Evolutionary conservation across 35 echinoderm and acorn worm genomes (phyloP).

Genomic region (Hemicentrotus pulcherrimus): DNA sequence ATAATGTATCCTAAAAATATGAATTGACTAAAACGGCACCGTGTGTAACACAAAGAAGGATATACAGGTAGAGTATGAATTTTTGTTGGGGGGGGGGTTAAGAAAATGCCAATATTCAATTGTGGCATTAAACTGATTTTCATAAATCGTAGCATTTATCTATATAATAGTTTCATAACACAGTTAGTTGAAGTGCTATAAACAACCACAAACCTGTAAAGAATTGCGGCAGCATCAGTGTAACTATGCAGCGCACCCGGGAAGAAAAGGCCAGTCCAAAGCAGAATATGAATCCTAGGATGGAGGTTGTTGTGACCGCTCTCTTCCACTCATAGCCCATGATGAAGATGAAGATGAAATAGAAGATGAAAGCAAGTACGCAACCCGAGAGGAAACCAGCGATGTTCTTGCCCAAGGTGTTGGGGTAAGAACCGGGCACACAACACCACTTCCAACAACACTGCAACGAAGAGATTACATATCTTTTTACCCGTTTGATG

Average conservation of each 20-base stretch:
- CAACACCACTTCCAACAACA: slow-evolving; percentile 48
- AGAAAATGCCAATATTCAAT: too few relatives aligned
- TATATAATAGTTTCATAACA: background rate
- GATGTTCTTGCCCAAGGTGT: slow-evolving; percentile 49
- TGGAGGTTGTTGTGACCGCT: slow-evolving; percentile 48
- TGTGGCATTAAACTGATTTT: too few relatives aligned
- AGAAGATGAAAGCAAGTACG: slow-evolving; percentile 63
- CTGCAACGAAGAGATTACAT: background rate
- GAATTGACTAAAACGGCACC: too few relatives aligned
- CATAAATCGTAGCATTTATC: background rate
- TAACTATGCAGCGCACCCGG: slow-evolving; percentile 64
- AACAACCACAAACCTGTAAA: slow-evolving; percentile 73
- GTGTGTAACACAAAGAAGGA: too few relatives aligned
- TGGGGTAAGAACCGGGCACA: slow-evolving; percentile 36
- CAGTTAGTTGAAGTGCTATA: background rate
- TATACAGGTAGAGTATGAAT: too few relatives aligned
- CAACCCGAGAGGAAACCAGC: slow-evolving; percentile 56
- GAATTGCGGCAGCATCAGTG: slow-evolving; percentile 78
- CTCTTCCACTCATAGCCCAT: slow-evolving; percentile 57
- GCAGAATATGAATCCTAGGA: slow-evolving; percentile 69
- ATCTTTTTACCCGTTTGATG: too few relatives aligned
- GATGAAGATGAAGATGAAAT: slow-evolving; percentile 61
- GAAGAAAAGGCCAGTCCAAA: slow-evolving; percentile 87
- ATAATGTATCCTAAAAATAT: too few relatives aligned
- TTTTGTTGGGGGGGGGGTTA: too few relatives aligned